Evolutionary conservation across 1,140 invertebrate genomes (phyloP).

Genomic region (Atta colombica): DNA sequence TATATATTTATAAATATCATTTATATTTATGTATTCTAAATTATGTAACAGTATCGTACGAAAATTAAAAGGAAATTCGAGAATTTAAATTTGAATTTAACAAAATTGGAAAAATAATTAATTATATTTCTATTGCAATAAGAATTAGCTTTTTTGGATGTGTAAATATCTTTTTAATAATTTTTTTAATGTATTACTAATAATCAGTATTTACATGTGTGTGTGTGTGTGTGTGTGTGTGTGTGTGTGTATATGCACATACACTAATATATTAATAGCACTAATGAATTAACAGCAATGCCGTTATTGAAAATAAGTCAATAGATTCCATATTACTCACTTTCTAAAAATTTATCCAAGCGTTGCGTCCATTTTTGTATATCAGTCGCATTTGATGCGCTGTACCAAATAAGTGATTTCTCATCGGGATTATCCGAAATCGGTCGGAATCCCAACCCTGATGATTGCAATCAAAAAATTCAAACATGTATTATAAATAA

Average conservation of each 20-base stretch:
- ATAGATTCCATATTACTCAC: constrained; percentile 87
- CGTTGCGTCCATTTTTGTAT: constrained; percentile 90
- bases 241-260: too few species aligned
- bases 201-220: too few species aligned
- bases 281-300: background rate
- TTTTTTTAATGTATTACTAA: too few species aligned
- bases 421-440: constrained; percentile 91
- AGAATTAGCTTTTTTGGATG: background rate
- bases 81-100: background rate
- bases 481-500: background rate
- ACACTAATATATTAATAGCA: too few species aligned
- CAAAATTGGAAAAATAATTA: background rate
- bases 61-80: background rate
- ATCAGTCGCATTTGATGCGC: constrained; percentile 89
- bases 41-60: background rate
- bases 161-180: background rate
- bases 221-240: too few species aligned
- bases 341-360: constrained; percentile 90
- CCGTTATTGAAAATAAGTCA: background rate
- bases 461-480: background rate
- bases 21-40: background rate
- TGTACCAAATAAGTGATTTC: constrained; percentile 94
- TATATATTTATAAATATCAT: background rate
- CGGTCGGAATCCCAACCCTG: constrained; percentile 95
- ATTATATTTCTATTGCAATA: background rate